Conservation (phyloP, 2,888 invertebrate species). For the Andrena hattorfiana region DNA sequence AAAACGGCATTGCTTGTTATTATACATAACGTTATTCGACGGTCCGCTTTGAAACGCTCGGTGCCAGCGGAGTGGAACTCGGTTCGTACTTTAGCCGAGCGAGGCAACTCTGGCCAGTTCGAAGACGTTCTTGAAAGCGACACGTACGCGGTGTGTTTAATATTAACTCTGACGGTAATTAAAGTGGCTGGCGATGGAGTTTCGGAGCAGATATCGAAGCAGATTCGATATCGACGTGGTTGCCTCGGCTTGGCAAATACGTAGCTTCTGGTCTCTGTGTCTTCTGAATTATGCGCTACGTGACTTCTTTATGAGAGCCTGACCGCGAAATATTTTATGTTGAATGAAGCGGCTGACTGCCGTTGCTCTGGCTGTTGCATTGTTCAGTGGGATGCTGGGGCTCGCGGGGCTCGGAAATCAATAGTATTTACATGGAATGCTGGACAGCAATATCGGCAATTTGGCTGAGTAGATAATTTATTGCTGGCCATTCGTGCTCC, state of each 20-base stretch:
- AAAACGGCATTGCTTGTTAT: neutral
- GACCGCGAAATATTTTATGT: neutral
- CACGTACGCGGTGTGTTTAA: neutral
- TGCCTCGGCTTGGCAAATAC: neutral
- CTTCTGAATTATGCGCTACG: neutral
- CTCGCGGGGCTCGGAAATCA: constrained; percentile 10
- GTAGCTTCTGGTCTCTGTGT: neutral
- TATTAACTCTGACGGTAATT: neutral
- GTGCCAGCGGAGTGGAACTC: neutral
- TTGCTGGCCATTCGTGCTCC: neutral
- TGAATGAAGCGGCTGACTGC: neutral
- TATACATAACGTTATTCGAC: too few species aligned
- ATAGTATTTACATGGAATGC: constrained; percentile 19
- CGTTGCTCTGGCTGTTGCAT: neutral
- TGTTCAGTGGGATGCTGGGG: neutral
- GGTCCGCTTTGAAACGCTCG: too few species aligned
- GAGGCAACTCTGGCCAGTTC: too few species aligned
- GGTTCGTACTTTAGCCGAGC: neutral
- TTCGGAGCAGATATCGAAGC: neutral
- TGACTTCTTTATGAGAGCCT: neutral
- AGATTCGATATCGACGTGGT: neutral
- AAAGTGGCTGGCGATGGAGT: neutral
- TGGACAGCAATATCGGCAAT: constrained; percentile 2
- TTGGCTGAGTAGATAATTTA: constrained; percentile 2
- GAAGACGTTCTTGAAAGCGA: too few species aligned